Base-by-base conservation (phyloP, 2,888 invertebrate species). In the Orchestes rusci region DNA sequence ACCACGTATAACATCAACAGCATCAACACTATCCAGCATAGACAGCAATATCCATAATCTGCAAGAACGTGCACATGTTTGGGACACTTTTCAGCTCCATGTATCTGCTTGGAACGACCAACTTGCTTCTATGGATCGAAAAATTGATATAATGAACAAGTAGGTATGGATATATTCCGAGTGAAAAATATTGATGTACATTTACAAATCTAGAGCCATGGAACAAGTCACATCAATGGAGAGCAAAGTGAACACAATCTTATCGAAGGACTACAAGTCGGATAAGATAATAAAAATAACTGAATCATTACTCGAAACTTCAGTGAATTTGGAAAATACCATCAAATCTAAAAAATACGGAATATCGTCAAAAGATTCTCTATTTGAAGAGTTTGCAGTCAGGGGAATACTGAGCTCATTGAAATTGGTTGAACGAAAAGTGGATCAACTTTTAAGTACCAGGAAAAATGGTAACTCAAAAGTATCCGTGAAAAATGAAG, bases 21-120 rank as follows among this genome's bases (percentile, higher is more conserved):
- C 63, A 8, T 61, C 64, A 7, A 60, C 64, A 2, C 55, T 73
- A 3, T 60, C 64, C 2, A 65, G 60, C 44, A 61, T 74, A 29
- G 72, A 74, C 53, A 66, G 60, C 47, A 73, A 72, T 43, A 61
- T 74, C 17, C 69, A 70, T 51, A 65, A 65, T 49, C 58, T 74
- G 16, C 71, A 66, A 54, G 73, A 73, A 52, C 66, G 72, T 37
- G 70, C 73, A 0, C 72, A 73, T 48, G 69, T 70, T 3, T 74
- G 74, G 74, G 70, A 73, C 39, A 72, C 73, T 18, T 72, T 73
- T 55, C 71, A 72, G 49, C 68, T 72, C 50, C 73, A 73, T 53
- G 70, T 73, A 29, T 64, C 70, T 12, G 69, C 73, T 0, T 74
- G 74, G 74, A 73, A 72, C 46, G 73, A 73, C 28, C 72, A 73